Evolutionary conservation across 2,888 invertebrate genomes (phyloP), one percentile per base, ranked within the genome.

Genomic region (Alviniconcha strummeri): DNA sequence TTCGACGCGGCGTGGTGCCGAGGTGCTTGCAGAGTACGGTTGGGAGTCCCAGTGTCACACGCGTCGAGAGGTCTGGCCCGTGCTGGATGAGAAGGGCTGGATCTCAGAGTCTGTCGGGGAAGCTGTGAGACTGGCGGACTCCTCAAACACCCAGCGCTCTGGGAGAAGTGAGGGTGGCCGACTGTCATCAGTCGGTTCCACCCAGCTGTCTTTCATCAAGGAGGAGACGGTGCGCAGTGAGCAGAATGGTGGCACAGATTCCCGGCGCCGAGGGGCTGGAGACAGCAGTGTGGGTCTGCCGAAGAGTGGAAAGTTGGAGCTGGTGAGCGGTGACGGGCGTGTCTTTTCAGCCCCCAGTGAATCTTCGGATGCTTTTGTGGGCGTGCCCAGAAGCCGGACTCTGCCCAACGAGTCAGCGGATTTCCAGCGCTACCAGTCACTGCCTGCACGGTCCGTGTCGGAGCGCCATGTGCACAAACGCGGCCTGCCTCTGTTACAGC

Each of bases 1-100:
- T 0, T 96, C 96, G 84, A 98, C 97, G 0, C 96, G 96, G 87
- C 95, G 96, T 84, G 98, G 98, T 6, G 97, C 97, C 1, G 96
- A 97, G 92, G 94, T 96, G 81, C 95, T 98, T 5, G 95, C 95
- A 77, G 96, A 96, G 93, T 94, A 96, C 89, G 96, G 96, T 95
- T 94, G 93, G 93, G 92, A 93, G 84, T 96, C 96, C 90, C 96
- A 97, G 7, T 95, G 96, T 83, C 97, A 97, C 89, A 96, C 96
- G 86, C 95, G 97, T 78, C 81, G 82, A 56, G 97, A 86, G 64
- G 82, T 79, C n/a, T 91, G 91, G 90, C 91, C 91, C 2, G 88
- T 91, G 6, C 86, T 90, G n/a, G 90, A 91, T 81, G 89, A 85
- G 82, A 88, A 71, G 77, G 87, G 81, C 76, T 90, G 78, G 85